These are phyloP conservation scores for Stichodactyla helianthus DNA, from an alignment of 64 coral and sea anemone species.

Conservation along the genomic window DNA sequence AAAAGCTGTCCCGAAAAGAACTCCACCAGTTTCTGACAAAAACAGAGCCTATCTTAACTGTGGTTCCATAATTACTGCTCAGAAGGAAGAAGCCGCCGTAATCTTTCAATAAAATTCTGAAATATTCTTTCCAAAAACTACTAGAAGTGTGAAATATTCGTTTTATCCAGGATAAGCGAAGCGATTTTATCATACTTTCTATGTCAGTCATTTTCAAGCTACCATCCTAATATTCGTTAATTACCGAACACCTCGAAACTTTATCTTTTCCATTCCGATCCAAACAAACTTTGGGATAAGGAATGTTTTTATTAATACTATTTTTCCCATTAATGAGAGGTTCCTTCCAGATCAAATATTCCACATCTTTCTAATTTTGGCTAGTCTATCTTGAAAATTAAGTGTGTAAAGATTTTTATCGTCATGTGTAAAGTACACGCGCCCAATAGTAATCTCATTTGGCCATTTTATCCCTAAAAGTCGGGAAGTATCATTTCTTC, in stretches of 20 bases:
- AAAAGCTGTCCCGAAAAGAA: too few species aligned
- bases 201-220: slow-evolving; percentile 27
- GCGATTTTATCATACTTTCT: slow-evolving; percentile 1
- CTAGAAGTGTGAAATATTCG: background rate
- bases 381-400: background rate
- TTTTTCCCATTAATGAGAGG: background rate
- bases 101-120: background rate
- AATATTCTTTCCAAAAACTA: too few species aligned
- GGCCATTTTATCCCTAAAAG: background rate
- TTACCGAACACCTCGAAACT: background rate
- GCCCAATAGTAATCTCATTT: background rate
- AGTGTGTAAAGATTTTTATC: background rate
- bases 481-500: background rate
- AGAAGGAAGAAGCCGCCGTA: background rate
- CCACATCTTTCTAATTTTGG: background rate
- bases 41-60: background rate
- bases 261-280: slow-evolving; percentile 15
- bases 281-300: slow-evolving; percentile 9
- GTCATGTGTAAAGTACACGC: background rate
- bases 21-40: slow-evolving; percentile 14
- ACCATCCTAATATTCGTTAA: background rate
- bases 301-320: background rate
- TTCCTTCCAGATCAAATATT: slow-evolving; percentile 12
- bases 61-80: slow-evolving; percentile 5
- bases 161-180: slow-evolving; percentile 5